Evolutionary conservation across 2,113 vertebrate genomes (phyloP), one percentile per base, ranked within the genome.

Genomic region (Dryoscopus gambensis): DNA sequence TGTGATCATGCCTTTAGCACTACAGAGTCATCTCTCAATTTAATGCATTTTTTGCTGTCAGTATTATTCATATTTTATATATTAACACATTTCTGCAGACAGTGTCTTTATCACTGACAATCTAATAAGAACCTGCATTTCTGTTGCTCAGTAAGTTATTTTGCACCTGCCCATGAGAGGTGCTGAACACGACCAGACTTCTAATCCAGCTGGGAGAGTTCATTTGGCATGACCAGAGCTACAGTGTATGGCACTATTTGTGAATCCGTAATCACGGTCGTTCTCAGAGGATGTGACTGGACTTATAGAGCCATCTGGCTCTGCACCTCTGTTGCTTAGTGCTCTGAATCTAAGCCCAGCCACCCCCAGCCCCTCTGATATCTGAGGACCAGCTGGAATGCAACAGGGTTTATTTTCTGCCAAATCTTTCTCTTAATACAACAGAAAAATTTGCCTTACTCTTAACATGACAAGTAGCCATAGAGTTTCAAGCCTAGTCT

Each of bases 181-280:
- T 49, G 7, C 37, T 77, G 19, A 69, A 42, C 2, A 0, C 0
- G 0, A 75, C 17, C 55, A 62, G n/a, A 31, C 17, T 69, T 68
- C n/a, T 31, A 25, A 53, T 31, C 11, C 13, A n/a, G 20, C 16
- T 68, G 39, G 11, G 46, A 53, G 46, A 47, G 30, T 47, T 31
- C 24, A 46, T 62, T 27, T 76, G 28, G 46, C 30, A 40, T 15
- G 14, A 15, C 30, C 63, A 62, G 47, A 47, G 21, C 30, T 18
- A 10, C 11, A 16, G 15, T 24, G 22, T 25, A 5, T 15, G 12
- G 24, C n/a, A 35, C 14, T 31, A 5, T 40, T 40, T 27, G 40
- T 69, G n/a, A 69, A 31, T 52, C 37, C 6, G 4, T 39, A 23
- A 39, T 60, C 4, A 5, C 62, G 35, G 40, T 2, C 16, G 25